Evolutionary conservation across 2,888 invertebrate species (phyloP).

Genomic region (Vannuccia rotundouncinata): DNA sequence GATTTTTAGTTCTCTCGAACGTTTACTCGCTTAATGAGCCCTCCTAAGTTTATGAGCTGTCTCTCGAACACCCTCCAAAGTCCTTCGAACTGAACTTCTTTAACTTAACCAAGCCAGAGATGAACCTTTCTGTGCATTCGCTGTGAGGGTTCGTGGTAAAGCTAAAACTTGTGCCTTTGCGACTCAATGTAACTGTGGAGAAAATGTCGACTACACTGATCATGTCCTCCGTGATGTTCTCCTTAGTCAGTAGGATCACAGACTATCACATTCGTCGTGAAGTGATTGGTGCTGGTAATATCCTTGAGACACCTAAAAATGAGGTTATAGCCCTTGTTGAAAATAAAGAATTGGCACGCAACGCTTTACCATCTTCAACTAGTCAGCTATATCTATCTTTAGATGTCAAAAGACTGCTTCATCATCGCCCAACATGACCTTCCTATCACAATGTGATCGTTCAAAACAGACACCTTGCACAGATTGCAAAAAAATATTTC

Average conservation of each 20-base stretch:
- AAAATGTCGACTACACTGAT: conserved; percentile 21
- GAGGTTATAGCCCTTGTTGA: conserved; percentile 12
- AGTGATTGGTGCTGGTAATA: neutral
- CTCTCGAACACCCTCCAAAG: too few relatives aligned
- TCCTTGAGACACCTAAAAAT: neutral
- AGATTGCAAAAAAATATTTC: neutral
- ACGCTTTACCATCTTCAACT: conserved; percentile 26
- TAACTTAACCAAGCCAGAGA: neutral
- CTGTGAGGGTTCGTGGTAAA: neutral
- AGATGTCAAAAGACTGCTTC: neutral
- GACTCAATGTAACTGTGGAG: neutral
- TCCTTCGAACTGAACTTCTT: conserved; percentile 25
- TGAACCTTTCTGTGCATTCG: conserved; percentile 24
- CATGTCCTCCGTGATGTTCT: conserved; percentile 12
- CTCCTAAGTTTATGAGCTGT: too few relatives aligned
- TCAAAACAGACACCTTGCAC: neutral
- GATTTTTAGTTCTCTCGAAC: too few relatives aligned
- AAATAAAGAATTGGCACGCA: conserved; percentile 21
- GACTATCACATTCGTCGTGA: conserved; percentile 25
- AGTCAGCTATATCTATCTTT: neutral
- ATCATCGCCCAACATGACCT: neutral
- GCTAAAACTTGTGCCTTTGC: conserved; percentile 1
- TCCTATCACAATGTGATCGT: neutral
- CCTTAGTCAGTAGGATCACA: neutral
- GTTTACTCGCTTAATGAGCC: too few relatives aligned